These are phyloP conservation scores for Oophaga pumilio DNA, from an alignment of 2,113 vertebrate genomes.

Conservation along the genomic window DNA sequence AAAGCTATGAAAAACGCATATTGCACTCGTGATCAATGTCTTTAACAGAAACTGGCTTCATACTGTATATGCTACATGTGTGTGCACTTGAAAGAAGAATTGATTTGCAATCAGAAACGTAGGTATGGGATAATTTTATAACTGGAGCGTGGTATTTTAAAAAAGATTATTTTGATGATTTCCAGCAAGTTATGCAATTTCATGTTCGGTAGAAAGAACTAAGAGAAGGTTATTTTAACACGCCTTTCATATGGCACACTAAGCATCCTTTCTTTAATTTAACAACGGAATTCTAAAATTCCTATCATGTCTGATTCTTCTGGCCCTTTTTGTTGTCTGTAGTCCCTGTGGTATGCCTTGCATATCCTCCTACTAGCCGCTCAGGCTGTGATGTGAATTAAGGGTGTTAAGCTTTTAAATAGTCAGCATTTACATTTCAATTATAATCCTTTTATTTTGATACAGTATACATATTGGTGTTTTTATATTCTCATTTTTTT, in stretches of 20 bases:
- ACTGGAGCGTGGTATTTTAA: not conserved
- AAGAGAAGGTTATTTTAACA: not conserved
- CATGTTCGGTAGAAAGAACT: not conserved
- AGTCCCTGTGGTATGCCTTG: slow-evolving; percentile 1
- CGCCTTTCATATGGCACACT: not conserved
- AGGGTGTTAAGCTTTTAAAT: slow-evolving; percentile 40
- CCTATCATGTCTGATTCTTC: not conserved
- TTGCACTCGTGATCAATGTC: too few relatives aligned
- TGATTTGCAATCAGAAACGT: not conserved
- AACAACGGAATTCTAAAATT: slow-evolving; percentile 11
- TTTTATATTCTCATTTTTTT: not conserved
- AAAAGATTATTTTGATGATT: not conserved
- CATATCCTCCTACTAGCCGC: slow-evolving; percentile 5
- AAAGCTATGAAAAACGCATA: not conserved
- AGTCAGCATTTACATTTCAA: slow-evolving; percentile 35
- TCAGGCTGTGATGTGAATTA: slow-evolving; percentile 1
- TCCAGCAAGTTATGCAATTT: not conserved
- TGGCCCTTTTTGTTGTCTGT: slow-evolving; percentile 4
- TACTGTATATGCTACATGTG: not conserved
- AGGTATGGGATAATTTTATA: not conserved
- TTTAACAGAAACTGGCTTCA: not conserved
- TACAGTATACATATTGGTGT: slow-evolving; percentile 11
- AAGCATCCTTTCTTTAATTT: not conserved
- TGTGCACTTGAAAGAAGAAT: not conserved
- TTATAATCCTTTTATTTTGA: slow-evolving; percentile 49